Conservation (phyloP, 2,113 vertebrate genomes). For the Leptocoma aspasia region DNA sequence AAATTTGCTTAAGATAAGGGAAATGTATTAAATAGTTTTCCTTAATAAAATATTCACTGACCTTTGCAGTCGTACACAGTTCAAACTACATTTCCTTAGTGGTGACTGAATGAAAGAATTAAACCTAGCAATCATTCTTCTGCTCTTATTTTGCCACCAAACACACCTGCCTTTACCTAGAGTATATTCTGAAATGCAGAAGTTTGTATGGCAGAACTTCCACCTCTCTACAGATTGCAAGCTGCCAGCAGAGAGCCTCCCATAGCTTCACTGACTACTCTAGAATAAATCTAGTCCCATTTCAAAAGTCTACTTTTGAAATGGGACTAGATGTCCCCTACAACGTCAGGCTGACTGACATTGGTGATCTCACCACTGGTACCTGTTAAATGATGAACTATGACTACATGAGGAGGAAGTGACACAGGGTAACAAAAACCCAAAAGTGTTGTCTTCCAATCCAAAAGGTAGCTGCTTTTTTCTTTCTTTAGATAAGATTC, state of each 20-base stretch:
- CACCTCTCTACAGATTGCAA: background rate
- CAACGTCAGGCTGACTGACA: background rate
- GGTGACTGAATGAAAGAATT: background rate
- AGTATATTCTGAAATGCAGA: background rate
- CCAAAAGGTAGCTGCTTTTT: slow-evolving; percentile 61
- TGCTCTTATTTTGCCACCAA: background rate
- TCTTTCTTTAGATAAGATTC: background rate
- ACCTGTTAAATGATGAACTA: background rate
- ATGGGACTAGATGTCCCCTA: too few species aligned
- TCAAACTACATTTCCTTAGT: background rate
- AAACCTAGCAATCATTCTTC: background rate
- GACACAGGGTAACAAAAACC: background rate
- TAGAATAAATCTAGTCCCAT: background rate
- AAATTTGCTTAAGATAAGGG: background rate
- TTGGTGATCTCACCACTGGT: background rate
- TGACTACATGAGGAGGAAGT: background rate
- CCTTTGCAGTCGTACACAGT: background rate
- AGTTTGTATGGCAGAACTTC: background rate
- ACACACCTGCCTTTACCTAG: background rate
- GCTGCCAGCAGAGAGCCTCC: background rate
- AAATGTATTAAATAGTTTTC: background rate
- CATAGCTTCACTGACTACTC: background rate
- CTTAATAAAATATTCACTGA: background rate
- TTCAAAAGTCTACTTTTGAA: background rate
- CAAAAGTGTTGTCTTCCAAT: background rate